Conservation (phyloP, 2,113 vertebrate species). For the Andinoacara biseriatus region DNA sequence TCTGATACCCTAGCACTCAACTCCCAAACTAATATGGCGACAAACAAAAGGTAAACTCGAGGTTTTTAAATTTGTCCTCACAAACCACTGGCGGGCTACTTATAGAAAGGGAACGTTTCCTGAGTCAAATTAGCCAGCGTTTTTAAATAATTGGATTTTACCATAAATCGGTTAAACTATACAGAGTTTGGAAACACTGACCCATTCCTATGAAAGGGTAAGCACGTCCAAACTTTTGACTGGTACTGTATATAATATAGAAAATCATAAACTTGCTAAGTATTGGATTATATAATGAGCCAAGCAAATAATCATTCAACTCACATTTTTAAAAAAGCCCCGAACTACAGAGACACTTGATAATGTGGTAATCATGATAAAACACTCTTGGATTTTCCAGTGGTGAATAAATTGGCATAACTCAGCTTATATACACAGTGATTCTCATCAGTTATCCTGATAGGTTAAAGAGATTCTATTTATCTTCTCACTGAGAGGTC, state of each 20-base stretch:
- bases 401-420: conserved; percentile 50
- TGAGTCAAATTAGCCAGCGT: too few species aligned
- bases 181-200: too few species aligned
- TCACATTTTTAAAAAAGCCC: background rate
- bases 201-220: too few species aligned
- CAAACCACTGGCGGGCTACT: too few species aligned
- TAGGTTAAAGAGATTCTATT: conserved; percentile 68
- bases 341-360: background rate
- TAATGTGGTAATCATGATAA: background rate
- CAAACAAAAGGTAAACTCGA: too few species aligned
- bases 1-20: background rate
- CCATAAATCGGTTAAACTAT: too few species aligned
- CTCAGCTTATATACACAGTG: conserved; percentile 25
- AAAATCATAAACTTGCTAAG: background rate
- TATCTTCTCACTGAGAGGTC: conserved; percentile 68
- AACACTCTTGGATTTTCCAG: conserved; percentile 28
- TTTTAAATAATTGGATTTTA: too few species aligned
- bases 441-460: conserved; percentile 57
- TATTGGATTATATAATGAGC: background rate
- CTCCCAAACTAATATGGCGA: too few species aligned
- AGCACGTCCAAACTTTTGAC: too few species aligned
- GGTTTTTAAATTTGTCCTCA: too few species aligned
- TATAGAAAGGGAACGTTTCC: background rate
- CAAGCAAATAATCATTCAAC: background rate
- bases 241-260: background rate